Base-by-base conservation (phyloP, 2,797 vertebrate species). In the Gymnothorax javanicus region DNA sequence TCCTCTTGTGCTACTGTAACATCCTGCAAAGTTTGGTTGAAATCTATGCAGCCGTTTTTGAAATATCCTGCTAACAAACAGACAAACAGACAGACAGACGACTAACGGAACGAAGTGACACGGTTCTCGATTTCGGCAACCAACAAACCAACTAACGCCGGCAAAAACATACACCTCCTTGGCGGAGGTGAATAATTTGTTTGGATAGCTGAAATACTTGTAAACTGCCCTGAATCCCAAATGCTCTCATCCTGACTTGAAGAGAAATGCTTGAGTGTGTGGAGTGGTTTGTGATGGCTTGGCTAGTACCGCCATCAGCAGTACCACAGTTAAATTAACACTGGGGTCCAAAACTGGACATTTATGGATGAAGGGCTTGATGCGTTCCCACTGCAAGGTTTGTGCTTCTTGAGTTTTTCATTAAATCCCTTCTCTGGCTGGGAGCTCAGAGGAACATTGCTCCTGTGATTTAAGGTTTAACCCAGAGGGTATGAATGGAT, bases 401-500 rank as follows among this genome's bases (percentile, higher is more conserved):
- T 8, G 9, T 7, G 20, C 12, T 7, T 12, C 15, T 50, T 50
- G 4, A 77, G 33, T 77, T 43, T 77, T 77, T 77, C 73, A 77
- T 43, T 67, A 77, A 77, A 43, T 17, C n/a, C n/a, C 27, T 71
- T 25, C 33, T 27, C 27, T 17, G 73, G 20, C 64, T 73, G 27
- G 69, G 33, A 73, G 27, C 50, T 54, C 17, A 81, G 17, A 56
- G n/a, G 52, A 54, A 23, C 77, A 77, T 23, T 77, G 43, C 23
- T 23, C 52, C 20, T 0, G 52, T 81, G 52, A 43, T 43, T 52
- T 50, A 12, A 54, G 20, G 56, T 17, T 50, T 54, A 81, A 12
- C 52, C 52, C 50, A 81, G 77, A 81, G 20, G 50, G n/a, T 81
- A n/a, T 54, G 77, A 81, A 81, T 81, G 56, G 20, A 23, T 81